Percentiles rank a stretch among this genome's conserved stretches.
These are phyloP conservation scores for Chionis minor DNA, from an alignment of 2,113 vertebrate species.

Conservation along the genomic window DNA sequence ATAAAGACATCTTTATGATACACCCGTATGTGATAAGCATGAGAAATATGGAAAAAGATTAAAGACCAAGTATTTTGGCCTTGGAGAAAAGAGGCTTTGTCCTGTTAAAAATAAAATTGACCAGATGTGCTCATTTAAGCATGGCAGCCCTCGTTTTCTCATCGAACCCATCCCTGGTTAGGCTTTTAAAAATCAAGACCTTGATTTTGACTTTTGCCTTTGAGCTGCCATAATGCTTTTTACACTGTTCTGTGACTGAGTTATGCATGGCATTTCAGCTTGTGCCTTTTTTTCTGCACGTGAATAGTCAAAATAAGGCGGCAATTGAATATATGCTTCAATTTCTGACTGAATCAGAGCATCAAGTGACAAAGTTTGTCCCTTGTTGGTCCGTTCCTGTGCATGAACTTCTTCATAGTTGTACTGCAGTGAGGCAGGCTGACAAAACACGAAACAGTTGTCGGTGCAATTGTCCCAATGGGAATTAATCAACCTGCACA, in stretches of 20 bases:
- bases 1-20: constrained; percentile 59
- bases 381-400: background rate
- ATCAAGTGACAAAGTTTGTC: background rate
- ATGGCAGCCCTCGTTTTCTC: background rate
- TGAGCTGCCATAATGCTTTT: background rate
- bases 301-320: background rate
- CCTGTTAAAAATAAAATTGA: constrained; percentile 49
- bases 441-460: background rate
- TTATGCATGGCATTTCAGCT: background rate
- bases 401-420: background rate
- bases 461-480: background rate
- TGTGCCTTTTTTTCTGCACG: background rate
- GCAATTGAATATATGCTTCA: background rate
- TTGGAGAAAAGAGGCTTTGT: constrained; percentile 67
- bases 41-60: constrained; percentile 73
- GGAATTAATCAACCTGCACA: background rate
- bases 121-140: constrained; percentile 60
- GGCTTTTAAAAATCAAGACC: constrained; percentile 14
- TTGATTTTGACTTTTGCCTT: background rate
- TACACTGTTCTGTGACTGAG: background rate
- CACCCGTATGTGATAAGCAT: constrained; percentile 52
- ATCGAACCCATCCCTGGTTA: background rate
- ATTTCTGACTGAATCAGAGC: background rate
- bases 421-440: background rate
- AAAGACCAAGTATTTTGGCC: constrained; percentile 63